Conservation (phyloP, 2,888 invertebrate genomes). For the Theristus sp. region DNA sequence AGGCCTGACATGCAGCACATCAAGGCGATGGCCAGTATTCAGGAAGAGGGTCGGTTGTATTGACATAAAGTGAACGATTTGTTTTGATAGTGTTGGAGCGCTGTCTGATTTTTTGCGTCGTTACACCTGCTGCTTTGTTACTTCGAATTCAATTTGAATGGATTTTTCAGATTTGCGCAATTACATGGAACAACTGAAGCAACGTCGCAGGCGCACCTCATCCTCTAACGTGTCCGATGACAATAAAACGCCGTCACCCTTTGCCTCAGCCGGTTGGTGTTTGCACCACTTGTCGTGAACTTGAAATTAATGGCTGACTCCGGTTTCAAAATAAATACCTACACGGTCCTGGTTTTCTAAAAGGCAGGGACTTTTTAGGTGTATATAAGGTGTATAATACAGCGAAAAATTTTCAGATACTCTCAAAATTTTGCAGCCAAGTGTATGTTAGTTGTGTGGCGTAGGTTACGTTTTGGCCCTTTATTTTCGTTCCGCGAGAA, state of each 20-base stretch:
- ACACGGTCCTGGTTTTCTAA: too few relatives aligned
- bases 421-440: too few relatives aligned
- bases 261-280: neutral
- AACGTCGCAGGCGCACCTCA: neutral
- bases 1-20: neutral
- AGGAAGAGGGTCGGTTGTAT: neutral
- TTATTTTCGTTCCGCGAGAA: too few relatives aligned
- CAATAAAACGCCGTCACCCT: neutral
- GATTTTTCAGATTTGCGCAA: neutral
- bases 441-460: too few relatives aligned
- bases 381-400: too few relatives aligned
- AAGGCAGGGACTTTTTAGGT: too few relatives aligned
- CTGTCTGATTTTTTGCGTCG: neutral
- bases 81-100: neutral
- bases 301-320: too few relatives aligned
- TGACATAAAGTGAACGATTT: neutral
- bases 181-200: neutral
- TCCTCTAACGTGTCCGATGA: neutral
- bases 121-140: neutral
- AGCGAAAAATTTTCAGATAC: too few relatives aligned
- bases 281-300: neutral
- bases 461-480: too few relatives aligned
- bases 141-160: too few relatives aligned
- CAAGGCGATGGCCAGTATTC: neutral
- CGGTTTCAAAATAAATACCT: too few relatives aligned